Conservation (phyloP, 2,888 invertebrate species). For the Eupithecia inturbata region DNA sequence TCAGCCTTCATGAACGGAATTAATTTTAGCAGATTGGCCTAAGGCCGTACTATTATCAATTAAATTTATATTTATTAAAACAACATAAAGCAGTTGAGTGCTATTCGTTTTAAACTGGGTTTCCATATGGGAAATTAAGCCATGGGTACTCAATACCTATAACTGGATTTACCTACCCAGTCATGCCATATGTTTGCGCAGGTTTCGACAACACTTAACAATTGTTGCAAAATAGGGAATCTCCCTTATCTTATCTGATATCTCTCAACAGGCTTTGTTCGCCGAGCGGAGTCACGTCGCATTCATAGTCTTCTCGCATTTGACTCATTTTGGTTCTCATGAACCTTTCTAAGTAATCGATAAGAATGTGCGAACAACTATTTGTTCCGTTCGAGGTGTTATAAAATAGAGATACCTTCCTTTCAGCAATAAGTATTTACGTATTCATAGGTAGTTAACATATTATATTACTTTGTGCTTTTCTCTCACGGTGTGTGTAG, state of each 20-base stretch:
- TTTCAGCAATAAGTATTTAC: slow-evolving; percentile 13
- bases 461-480: neutral
- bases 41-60: neutral
- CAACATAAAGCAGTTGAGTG: neutral
- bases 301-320: slow-evolving; percentile 56
- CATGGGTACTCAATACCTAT: neutral
- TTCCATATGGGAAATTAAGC: neutral
- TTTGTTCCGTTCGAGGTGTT: slow-evolving; percentile 47
- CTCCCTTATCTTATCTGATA: slow-evolving; percentile 58
- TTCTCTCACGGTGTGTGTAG: slow-evolving; percentile 40
- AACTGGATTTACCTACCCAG: neutral
- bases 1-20: neutral
- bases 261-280: slow-evolving; percentile 59
- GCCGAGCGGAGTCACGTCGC: slow-evolving; percentile 55
- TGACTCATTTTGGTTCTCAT: slow-evolving; percentile 55
- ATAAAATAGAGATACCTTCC: slow-evolving; percentile 1
- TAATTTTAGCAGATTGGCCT: neutral
- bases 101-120: neutral
- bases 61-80: neutral
- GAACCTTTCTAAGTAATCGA: slow-evolving; percentile 64
- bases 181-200: neutral
- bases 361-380: slow-evolving; percentile 67
- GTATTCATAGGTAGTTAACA: neutral
- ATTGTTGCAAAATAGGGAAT: slow-evolving; percentile 34
- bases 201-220: slow-evolving; percentile 10